Evolutionary conservation across 2,797 vertebrate genomes (phyloP), one percentile per base, ranked within the genome.

Genomic region (Pachyuromys duprasi): DNA sequence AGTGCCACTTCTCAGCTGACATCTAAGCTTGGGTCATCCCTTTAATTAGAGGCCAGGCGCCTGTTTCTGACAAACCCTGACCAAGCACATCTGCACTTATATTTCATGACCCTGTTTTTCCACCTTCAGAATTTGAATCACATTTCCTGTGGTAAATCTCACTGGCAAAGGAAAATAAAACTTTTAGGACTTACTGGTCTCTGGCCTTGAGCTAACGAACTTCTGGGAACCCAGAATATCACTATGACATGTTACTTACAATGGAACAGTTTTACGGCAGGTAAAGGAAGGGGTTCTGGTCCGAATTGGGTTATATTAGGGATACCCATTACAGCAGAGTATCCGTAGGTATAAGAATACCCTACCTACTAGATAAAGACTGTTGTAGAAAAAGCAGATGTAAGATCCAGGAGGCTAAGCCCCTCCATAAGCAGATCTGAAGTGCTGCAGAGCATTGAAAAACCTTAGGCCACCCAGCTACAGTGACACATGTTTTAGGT

Each of bases 331-430:
- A 94, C 7, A 36, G 39, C 24, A 92, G 72, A 90, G 93, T 62
- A 76, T 20, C 22, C 31, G 94, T 14, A 42, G 39, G 72, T 45
- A 26, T 45, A 70, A 0, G 26, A 39, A 65, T 79, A 7, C 22
- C 12, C 20, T 86, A 86, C 24, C 33, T 55, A 87, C 9, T 57
- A 45, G 33, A 92, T 81, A 90, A 49, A 76, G 49, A 70, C 17
- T n/a, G 14, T 84, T 63, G 89, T 2, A 93, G 42, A 83, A 92
- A 92, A 75, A 93, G 33, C 69, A 94, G 93, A 84, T 67, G 26
- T 28, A 91, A 89, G 82, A 14, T 89, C 76, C 42, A 62, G 33
- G 65, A 89, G 91, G 78, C 60, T 89, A 95, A 81, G 11, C 82
- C n/a, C 12, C n/a, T 86, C 89, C 49, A 26, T 88, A 69, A 88